Evolutionary conservation across 2,888 invertebrate species (phyloP).

Genomic region (Lycophotia porphyrea): DNA sequence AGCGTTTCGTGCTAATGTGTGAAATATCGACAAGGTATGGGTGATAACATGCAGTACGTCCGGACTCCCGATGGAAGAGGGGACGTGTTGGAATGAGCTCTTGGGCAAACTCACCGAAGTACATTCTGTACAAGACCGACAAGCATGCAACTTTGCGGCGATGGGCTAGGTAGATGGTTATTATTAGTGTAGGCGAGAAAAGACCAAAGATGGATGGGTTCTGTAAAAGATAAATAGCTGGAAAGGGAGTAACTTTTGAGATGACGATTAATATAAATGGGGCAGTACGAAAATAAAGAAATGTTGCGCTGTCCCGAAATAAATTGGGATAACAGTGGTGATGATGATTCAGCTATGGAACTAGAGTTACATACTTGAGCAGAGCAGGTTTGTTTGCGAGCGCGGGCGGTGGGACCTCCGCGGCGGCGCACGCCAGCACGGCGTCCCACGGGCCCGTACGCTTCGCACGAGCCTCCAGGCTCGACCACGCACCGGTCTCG

Average conservation of each 20-base stretch:
- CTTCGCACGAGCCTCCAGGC: slow-evolving; percentile 74
- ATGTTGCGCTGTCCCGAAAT: not conserved
- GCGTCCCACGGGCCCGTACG: slow-evolving; percentile 83
- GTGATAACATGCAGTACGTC: too few species aligned
- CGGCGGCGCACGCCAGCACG: slow-evolving; percentile 77
- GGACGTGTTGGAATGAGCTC: too few species aligned
- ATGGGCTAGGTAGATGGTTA: not conserved
- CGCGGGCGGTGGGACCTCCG: slow-evolving; percentile 66
- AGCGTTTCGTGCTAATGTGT: too few species aligned
- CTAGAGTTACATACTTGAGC: slow-evolving; percentile 76
- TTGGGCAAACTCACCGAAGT: too few species aligned
- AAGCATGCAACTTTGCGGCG: too few species aligned
- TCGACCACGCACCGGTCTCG: slow-evolving; percentile 71
- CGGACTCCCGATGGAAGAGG: too few species aligned
- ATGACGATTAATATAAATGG: not conserved
- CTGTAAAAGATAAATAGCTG: not conserved
- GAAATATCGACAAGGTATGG: too few species aligned
- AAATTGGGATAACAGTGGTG: not conserved
- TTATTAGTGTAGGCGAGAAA: not conserved
- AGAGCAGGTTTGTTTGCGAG: slow-evolving; percentile 69
- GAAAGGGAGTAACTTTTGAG: not conserved
- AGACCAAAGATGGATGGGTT: not conserved
- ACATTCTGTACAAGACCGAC: too few species aligned
- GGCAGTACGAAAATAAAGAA: not conserved
- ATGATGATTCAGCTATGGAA: not conserved